Evolutionary conservation across 2,888 invertebrate species (phyloP), one percentile per base, ranked within the genome.

Genomic region (Germaria angustata): DNA sequence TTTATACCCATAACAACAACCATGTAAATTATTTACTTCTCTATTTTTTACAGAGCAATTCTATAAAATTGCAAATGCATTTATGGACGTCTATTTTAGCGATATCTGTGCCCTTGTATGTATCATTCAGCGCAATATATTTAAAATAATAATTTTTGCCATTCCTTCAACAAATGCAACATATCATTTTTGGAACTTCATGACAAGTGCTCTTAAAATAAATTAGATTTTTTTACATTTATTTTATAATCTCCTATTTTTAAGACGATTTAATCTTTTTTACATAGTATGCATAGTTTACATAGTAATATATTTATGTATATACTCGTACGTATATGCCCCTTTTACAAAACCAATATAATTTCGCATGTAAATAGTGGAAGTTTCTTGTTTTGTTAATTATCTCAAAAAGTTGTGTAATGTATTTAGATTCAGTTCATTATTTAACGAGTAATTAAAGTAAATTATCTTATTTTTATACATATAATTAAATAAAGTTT

Each of bases 41-140:
- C n/a, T 41, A 55, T 46, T 36, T 39, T 73, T 80, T 81, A 1
- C 78, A 85, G 85, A 85, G 85, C 66, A 80, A 66, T 13, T 81
- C 84, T 36, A 53, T 69, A 24, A 81, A 75, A 72, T 8, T 69
- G n/a, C 36, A 72, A 6, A 41, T 6, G 5, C 20, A 68, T 13
- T 32, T 66, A 5, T 22, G 39, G 6, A 34, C 49, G 28, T 5
- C 55, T 17, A 11, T 53, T 17, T 22, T 17, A 15, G 13, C 46
- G 13, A 53, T 75, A 59, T 65, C 39, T 2, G 15, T 57, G 28
- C 17, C 57, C 1, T 4, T 78, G 1, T 71, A 61, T 17, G 20
- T 61, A n/a, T 2, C n/a, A 2, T 11, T 68, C 8, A 71, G 39
- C n/a, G 32, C 20, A 61, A 44, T 61, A 28, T 57, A 66, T 7